A percentile compares a stretch with the other conserved stretches of the same genome.
Conservation (phyloP, 2,888 invertebrate species). For the Athalia rosae region DNA sequence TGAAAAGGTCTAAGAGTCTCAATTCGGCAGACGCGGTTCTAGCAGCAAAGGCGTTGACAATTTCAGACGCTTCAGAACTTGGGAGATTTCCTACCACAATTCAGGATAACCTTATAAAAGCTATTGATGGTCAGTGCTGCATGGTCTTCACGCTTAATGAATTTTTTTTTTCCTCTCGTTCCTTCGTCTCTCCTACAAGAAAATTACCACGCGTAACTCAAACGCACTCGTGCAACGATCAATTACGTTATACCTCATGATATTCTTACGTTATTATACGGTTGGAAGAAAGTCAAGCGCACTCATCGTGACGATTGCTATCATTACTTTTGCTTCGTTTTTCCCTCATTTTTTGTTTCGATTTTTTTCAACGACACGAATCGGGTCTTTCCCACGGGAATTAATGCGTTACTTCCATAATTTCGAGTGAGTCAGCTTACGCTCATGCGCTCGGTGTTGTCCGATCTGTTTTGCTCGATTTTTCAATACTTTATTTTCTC, state of each 20-base stretch:
- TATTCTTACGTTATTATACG: conserved; percentile 5
- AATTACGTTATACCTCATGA: background rate
- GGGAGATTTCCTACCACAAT: conserved; percentile 85
- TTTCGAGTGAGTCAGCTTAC: background rate
- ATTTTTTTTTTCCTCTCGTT: background rate
- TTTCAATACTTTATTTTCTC: background rate
- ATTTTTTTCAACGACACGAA: background rate
- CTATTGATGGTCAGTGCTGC: conserved; percentile 78
- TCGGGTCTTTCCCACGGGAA: background rate
- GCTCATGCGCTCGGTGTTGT: background rate
- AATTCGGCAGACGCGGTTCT: conserved; percentile 83
- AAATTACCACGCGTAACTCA: background rate
- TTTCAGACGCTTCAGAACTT: conserved; percentile 82
- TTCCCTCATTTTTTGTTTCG: background rate
- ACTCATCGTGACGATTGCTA: conserved; percentile 12
- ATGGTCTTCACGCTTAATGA: conserved; percentile 18
- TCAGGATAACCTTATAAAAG: conserved; percentile 84
- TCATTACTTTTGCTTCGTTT: conserved; percentile 17
- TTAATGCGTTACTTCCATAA: background rate
- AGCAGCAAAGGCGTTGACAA: conserved; percentile 76
- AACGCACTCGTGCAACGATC: conserved; percentile 11
- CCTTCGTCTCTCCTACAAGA: too few species aligned
- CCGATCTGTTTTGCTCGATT: background rate
- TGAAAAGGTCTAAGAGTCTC: conserved; percentile 89
- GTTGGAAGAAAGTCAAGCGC: conserved; percentile 30